Evolutionary conservation across 2,113 vertebrate genomes (phyloP), one percentile per base, ranked within the genome.

Genomic region (Entosphenus tridentatus): DNA sequence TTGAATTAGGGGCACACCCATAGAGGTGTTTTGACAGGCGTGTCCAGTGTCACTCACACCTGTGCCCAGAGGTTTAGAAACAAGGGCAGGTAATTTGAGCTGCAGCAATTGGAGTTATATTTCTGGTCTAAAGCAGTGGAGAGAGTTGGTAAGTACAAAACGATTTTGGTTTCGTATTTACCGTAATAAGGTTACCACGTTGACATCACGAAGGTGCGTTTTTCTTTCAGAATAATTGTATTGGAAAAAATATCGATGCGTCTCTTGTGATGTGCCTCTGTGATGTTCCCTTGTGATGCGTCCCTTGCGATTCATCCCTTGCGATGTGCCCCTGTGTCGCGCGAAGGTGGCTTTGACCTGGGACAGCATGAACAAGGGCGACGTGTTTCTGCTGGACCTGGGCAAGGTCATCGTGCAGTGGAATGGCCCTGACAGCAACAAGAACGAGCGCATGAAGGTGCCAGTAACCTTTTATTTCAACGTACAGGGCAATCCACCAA

Each of bases 391-490:
- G 71, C 73, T 89, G 76, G 87, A 89, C 70, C 73, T 89, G 10
- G 87, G 87, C 2, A 87, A 82, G 57, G 74, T 88, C 54, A 87
- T 89, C n/a, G 68, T 89, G 69, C 87, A 89, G 72, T 89, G 87
- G 87, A 89, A 89, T 0, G 87, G 86, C 3, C 85, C 86, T 0
- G 78, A 81, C 11, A 87, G 86, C 74, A 89, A 83, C 76, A 80
- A 74, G 10, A 80, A 81, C 1, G 86, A 89, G 74, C 82, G 85
- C 67, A 78, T 89, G 67, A 81, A 77, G 83, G 87, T 89, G 77
- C 0, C 1, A 8, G 8, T 21, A 18, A 16, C 39, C 39, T 39
- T 39, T 39, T 39, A 39, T 39, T 39, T 39, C 39, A 39, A 39
- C 39, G 39, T 39, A 39, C 39, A 39, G 39, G 6, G 39, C 39